A percentile compares a stretch with the other conserved stretches of the same genome.
Conservation (phyloP, 2,113 vertebrate species). For the Mola mola region DNA sequence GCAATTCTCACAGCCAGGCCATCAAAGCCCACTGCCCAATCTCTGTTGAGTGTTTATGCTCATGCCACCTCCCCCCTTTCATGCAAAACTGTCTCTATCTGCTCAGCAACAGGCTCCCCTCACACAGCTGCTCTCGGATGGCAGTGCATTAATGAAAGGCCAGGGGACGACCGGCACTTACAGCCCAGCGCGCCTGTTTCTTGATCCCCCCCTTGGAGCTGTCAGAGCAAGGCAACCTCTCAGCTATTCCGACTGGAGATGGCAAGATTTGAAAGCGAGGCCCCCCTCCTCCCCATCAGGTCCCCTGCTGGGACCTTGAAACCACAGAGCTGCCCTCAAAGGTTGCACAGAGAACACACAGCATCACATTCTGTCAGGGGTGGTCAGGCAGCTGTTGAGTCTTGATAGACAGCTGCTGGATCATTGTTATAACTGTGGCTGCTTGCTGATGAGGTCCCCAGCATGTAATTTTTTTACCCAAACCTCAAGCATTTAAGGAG, state of each 20-base stretch:
- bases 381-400: constrained; percentile 35
- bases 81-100: constrained; percentile 65
- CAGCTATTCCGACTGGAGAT: constrained; percentile 39
- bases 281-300: neutral
- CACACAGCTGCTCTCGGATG: constrained; percentile 71
- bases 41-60: constrained; percentile 59
- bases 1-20: constrained; percentile 28
- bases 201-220: constrained; percentile 37
- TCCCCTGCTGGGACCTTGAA: neutral
- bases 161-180: constrained; percentile 46
- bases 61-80: constrained; percentile 24
- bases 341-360: constrained; percentile 18
- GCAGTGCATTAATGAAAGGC: constrained; percentile 63
- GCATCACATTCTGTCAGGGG: constrained; percentile 13
- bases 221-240: constrained; percentile 49
- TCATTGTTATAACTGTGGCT: constrained; percentile 22
- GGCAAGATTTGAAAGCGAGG: constrained; percentile 31
- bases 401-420: constrained; percentile 55
- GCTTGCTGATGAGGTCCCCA: constrained; percentile 45
- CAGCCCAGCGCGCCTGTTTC: constrained; percentile 37
- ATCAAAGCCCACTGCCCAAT: constrained; percentile 50
- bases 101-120: constrained; percentile 73
- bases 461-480: constrained; percentile 18
- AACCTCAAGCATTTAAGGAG: constrained; percentile 29
- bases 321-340: constrained; percentile 18